Evolutionary conservation across 2,797 vertebrate genomes (phyloP), one percentile per base, ranked within the genome.

Genomic region (Spea hammondii): DNA sequence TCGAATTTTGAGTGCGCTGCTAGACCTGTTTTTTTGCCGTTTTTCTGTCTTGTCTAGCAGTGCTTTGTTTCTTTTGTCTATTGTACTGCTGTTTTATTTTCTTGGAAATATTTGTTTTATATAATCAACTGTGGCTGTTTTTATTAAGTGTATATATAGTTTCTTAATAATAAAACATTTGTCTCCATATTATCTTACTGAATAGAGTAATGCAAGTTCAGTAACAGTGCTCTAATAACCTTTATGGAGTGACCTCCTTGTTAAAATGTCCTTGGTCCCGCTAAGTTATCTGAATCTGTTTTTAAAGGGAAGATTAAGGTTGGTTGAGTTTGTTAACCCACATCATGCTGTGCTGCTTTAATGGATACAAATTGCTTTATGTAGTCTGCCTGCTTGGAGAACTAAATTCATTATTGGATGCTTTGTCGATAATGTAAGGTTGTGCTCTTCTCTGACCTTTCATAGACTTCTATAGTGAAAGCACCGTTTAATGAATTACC

Each of bases 401-500:
- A 81, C 71, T 84, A 86, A 81, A 78, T 84, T 9, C 81, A 60
- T 84, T 84, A 73, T 81, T 3, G 0, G 0, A 71, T 86, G 76
- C 80, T 85, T 86, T 86, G 79, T 85, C 82, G 84, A 9, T 85
- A 84, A 83, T 83, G 46, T 82, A 53, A 80, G 65, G 53, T 65
- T 76, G 68, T 81, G 12, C 32, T 57, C 60, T 79, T 46, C 57
- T 84, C 59, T 85, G 78, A 78, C 69, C 53, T 86, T 87, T 85
- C 32, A 46, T 78, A 5, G 84, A 46, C 69, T 87, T 84, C 32
- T 76, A 76, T 85, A 80, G 51, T 86, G 84, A 87, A 85, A 83
- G 6, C 32, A 86, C 76, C 68, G 14, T 83, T 83, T 87, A 86
- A 87, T 84, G 57, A 85, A 82, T 89, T 83, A 78, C 49, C 67